These are phyloP conservation scores for Calypte anna DNA, from an alignment of 2,113 vertebrate genomes.

Conservation along the genomic window DNA sequence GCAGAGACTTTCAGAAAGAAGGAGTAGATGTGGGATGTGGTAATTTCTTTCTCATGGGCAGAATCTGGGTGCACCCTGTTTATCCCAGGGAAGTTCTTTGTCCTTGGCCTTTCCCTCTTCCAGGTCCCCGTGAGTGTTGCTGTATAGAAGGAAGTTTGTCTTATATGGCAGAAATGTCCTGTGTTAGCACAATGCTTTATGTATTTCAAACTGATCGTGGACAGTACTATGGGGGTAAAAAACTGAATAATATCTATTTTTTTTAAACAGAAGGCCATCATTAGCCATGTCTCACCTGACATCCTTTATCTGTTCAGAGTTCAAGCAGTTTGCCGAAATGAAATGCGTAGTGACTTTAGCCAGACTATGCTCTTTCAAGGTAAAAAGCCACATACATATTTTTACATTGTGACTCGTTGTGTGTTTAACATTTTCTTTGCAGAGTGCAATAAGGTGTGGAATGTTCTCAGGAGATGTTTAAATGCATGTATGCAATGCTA, in stretches of 20 bases:
- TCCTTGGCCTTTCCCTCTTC: not conserved
- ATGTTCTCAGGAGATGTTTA: not conserved
- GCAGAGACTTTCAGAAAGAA: not conserved
- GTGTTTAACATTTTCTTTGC: constrained; percentile 36
- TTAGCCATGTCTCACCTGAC: constrained; percentile 91
- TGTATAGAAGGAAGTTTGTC: not conserved
- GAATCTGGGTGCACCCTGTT: not conserved
- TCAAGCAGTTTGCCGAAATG: constrained; percentile 92
- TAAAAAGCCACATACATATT: constrained; percentile 58
- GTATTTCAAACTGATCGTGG: constrained; percentile 61
- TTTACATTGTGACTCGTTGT: not conserved
- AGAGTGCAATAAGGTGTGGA: not conserved
- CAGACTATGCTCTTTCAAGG: constrained; percentile 98
- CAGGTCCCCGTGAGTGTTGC: not conserved
- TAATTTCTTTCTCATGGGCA: not conserved
- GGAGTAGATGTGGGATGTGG: not conserved
- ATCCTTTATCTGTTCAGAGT: constrained; percentile 97
- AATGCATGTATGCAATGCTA: not conserved
- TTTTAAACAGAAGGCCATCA: constrained; percentile 90
- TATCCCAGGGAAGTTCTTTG: not conserved
- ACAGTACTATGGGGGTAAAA: constrained; percentile 69
- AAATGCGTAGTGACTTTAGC: constrained; percentile 98
- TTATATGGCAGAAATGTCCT: constrained; percentile 21
- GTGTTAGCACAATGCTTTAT: constrained; percentile 59
- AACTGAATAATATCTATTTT: constrained; percentile 79